Evolutionary conservation across 2,113 vertebrate species (phyloP).

Genomic region (Callipepla squamata): DNA sequence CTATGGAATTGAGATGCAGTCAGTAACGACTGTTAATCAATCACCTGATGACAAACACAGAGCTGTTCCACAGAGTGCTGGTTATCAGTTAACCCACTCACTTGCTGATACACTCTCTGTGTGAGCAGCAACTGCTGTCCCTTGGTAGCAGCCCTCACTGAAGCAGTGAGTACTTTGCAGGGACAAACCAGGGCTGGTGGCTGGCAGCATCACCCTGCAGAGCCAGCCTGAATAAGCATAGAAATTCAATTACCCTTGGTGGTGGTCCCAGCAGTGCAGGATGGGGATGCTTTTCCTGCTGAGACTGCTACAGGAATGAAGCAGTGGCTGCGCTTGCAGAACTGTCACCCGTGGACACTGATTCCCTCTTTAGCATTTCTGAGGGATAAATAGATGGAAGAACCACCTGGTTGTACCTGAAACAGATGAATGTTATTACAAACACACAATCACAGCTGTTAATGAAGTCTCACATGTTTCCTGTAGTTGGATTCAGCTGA

Average conservation of each 20-base stretch:
- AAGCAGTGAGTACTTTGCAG: fast-evolving
- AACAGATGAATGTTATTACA: not conserved
- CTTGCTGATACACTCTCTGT: fast-evolving
- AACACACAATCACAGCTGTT: not conserved
- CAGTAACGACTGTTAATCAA: fast-evolving
- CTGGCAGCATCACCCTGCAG: not conserved
- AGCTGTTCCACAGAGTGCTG: fast-evolving
- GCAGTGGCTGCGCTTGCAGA: not conserved
- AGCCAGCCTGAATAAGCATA: not conserved
- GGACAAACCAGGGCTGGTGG: not conserved
- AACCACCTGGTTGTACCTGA: not conserved
- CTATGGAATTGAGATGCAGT: not conserved
- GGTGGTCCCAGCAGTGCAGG: constrained; percentile 1
- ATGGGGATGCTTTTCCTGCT: not conserved
- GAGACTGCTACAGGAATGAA: not conserved
- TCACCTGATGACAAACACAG: fast-evolving
- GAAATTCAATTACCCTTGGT: constrained; percentile 53
- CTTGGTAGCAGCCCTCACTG: not conserved
- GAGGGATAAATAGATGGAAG: not conserved
- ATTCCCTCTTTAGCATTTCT: not conserved
- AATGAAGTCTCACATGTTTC: not conserved
- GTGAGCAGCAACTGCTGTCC: fast-evolving
- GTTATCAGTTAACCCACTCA: not conserved
- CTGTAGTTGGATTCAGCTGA: not conserved
- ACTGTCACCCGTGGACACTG: not conserved